Percentiles rank a stretch among this genome's conserved stretches.
Conservation (phyloP, 1,140 invertebrate genomes). For the Drosophila kikkawai region DNA sequence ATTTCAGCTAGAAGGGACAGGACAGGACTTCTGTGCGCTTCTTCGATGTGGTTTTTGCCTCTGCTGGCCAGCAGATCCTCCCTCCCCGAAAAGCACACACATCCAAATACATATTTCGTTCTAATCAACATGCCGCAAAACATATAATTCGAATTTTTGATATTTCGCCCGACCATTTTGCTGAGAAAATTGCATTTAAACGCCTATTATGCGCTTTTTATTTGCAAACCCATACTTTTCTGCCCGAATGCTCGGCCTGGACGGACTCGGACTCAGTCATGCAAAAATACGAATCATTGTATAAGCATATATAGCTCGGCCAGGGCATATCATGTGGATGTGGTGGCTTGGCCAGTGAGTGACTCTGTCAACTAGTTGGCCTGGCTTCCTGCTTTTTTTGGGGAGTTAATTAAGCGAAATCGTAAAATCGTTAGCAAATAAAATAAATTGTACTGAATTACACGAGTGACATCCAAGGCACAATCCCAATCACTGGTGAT, state of each 20-base stretch:
- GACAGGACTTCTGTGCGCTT: conserved; percentile 61
- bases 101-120: conserved; percentile 67
- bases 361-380: conserved; percentile 30
- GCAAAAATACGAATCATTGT: conserved; percentile 55
- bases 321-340: conserved; percentile 15
- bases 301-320: conserved; percentile 13
- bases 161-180: conserved; percentile 76
- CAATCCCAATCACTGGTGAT: conserved; percentile 60
- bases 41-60: conserved; percentile 24
- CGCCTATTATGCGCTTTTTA: conserved; percentile 85
- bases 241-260: conserved; percentile 57
- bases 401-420: conserved; percentile 74
- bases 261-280: conserved; percentile 55
- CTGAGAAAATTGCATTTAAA: conserved; percentile 84
- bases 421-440: conserved; percentile 81
- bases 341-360: not conserved
- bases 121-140: conserved; percentile 78
- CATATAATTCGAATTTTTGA: conserved; percentile 81
- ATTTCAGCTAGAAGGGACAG: conserved; percentile 71
- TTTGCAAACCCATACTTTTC: conserved; percentile 81
- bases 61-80: conserved; percentile 8
- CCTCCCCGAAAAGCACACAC: conserved; percentile 1
- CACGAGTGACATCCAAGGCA: conserved; percentile 73
- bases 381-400: conserved; percentile 63
- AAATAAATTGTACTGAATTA: conserved; percentile 82